These are phyloP conservation scores for Anguilla pacifica DNA, from an alignment of 2,797 vertebrate species.

Conservation along the genomic window DNA sequence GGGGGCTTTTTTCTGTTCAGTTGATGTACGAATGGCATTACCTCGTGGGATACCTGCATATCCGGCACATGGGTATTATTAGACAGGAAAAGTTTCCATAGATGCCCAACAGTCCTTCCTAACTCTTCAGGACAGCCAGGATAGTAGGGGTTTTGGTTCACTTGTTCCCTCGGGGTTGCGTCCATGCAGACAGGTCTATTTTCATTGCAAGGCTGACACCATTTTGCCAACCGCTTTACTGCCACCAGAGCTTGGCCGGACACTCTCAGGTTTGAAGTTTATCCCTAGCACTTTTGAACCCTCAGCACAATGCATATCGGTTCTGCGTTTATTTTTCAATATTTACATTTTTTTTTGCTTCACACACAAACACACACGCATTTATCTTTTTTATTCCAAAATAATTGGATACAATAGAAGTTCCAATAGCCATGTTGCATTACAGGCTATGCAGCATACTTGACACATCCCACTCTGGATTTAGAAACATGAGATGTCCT, in stretches of 20 bases:
- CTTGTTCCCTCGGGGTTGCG: background rate
- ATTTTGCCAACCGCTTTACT: background rate
- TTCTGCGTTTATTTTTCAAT: too few relatives aligned
- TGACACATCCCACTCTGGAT: too few relatives aligned
- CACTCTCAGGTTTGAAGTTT: background rate
- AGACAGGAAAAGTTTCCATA: background rate
- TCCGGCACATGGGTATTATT: background rate
- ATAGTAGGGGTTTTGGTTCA: background rate
- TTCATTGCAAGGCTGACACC: conserved; percentile 4
- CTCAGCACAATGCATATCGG: background rate
- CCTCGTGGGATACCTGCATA: background rate
- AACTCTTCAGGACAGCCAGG: background rate
- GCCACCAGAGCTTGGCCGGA: background rate
- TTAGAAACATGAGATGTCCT: too few relatives aligned
- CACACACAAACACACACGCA: too few relatives aligned
- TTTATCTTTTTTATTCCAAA: too few relatives aligned
- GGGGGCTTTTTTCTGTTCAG: background rate
- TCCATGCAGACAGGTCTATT: conserved; percentile 29
- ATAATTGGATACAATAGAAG: too few relatives aligned
- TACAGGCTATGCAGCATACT: too few relatives aligned
- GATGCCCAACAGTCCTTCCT: background rate
- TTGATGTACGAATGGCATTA: background rate
- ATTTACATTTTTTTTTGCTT: too few relatives aligned
- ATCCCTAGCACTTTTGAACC: background rate
- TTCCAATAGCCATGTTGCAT: too few relatives aligned